These are phyloP conservation scores for Chorisops tibialis DNA, from an alignment of 2,888 invertebrate genomes.

Conservation along the genomic window DNA sequence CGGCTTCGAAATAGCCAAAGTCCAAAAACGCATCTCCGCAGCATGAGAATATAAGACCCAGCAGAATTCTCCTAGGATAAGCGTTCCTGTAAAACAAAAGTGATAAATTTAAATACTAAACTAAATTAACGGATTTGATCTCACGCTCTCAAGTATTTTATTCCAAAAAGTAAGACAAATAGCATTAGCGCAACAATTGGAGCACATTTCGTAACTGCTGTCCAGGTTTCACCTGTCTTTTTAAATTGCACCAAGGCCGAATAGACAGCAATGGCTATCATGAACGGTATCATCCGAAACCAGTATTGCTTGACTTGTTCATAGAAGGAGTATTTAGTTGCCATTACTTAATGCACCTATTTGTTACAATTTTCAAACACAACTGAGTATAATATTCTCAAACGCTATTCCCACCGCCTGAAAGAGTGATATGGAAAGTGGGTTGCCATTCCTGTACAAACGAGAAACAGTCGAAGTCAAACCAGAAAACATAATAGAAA, in stretches of 20 bases:
- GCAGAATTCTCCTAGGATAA: slow-evolving; percentile 69
- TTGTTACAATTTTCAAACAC: too few species aligned
- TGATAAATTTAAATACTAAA: neutral
- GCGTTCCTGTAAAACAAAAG: slow-evolving; percentile 55
- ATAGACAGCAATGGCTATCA: slow-evolving; percentile 80
- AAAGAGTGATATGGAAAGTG: too few species aligned
- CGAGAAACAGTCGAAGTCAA: too few species aligned
- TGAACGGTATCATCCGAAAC: slow-evolving; percentile 69
- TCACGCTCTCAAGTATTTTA: slow-evolving; percentile 65
- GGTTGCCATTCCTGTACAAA: too few species aligned
- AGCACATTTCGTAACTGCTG: slow-evolving; percentile 78
- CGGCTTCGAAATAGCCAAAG: slow-evolving; percentile 55
- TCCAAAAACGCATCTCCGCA: slow-evolving; percentile 80
- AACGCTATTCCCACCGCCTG: too few species aligned
- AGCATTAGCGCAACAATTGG: slow-evolving; percentile 79
- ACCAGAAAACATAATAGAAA: too few species aligned
- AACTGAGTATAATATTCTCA: too few species aligned
- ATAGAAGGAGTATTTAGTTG: too few species aligned
- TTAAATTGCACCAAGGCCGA: slow-evolving; percentile 68
- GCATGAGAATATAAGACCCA: slow-evolving; percentile 76
- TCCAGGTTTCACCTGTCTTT: slow-evolving; percentile 63
- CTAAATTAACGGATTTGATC: slow-evolving; percentile 34
- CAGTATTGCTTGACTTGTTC: too few species aligned
- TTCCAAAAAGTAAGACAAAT: slow-evolving; percentile 72
- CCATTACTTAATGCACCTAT: too few species aligned